These are phyloP conservation scores for Marisa cornuarietis DNA, from an alignment of 1,140 invertebrate species.

Conservation along the genomic window DNA sequence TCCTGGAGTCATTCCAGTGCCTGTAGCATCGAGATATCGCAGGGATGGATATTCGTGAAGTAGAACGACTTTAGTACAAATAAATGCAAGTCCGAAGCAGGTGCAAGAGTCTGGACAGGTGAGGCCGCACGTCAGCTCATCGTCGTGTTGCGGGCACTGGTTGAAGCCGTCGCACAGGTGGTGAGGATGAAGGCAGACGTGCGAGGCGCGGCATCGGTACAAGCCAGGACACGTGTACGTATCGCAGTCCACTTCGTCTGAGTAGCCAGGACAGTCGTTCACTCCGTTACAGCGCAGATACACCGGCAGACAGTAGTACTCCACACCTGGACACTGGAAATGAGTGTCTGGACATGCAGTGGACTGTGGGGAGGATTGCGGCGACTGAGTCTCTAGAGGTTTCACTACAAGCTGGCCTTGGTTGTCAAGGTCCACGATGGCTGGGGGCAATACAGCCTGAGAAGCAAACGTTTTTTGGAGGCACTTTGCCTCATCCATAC, in stretches of 20 bases:
- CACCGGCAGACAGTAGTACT: constrained; percentile 18
- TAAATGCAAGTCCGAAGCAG: constrained; percentile 11
- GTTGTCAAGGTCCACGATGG: too few species aligned
- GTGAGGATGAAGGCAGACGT: constrained; percentile 12
- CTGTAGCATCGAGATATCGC: constrained; percentile 1
- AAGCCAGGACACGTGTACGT: constrained; percentile 16
- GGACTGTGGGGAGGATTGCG: too few species aligned
- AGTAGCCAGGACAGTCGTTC: constrained; percentile 11
- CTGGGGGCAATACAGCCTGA: too few species aligned
- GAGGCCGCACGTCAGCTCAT: constrained; percentile 17
- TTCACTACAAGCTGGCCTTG: too few species aligned
- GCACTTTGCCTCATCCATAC: too few species aligned
- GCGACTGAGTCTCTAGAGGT: too few species aligned
- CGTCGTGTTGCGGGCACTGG: constrained; percentile 14
- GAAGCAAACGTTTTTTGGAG: too few species aligned
- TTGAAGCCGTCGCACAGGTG: constrained; percentile 24
- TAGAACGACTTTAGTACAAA: neutral
- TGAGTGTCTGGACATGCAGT: constrained; percentile 3
- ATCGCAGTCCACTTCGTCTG: constrained; percentile 16
- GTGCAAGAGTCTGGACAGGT: constrained; percentile 11
- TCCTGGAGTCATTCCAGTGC: neutral
- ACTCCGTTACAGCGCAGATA: constrained; percentile 5
- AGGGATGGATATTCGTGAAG: constrained; percentile 1
- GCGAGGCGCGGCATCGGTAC: constrained; percentile 5
- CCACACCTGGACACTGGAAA: constrained; percentile 6